phyloP scores from a whole-genome alignment of 2,113 vertebrate species.

The Desmodus rotundus region DNA sequence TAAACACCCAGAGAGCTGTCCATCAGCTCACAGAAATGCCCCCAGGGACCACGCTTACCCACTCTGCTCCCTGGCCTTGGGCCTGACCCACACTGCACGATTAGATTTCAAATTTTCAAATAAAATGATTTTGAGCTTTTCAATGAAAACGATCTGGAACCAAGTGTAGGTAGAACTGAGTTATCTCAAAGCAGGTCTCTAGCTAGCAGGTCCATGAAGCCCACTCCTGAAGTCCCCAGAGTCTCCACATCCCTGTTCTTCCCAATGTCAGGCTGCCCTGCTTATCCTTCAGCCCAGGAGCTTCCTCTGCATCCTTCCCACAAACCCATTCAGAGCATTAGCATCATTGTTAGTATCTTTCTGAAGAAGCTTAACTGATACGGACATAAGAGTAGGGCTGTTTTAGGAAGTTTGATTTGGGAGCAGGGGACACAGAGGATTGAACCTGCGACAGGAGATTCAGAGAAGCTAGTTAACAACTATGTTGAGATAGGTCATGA shows the following conservation, averaged over 20 bases:
- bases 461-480: background rate
- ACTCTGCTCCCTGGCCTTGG: background rate
- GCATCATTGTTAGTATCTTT: background rate
- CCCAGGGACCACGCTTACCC: background rate
- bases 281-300: background rate
- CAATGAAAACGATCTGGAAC: background rate
- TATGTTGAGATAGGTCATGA: background rate
- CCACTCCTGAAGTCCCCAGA: background rate
- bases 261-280: fast-evolving
- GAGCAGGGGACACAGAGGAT: background rate
- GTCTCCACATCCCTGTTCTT: background rate
- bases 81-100: background rate
- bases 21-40: background rate
- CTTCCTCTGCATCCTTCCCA: background rate
- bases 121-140: background rate
- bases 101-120: background rate
- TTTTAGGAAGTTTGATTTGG: background rate
- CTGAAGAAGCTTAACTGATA: background rate
- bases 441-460: background rate
- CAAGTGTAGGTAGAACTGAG: background rate
- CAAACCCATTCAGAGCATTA: background rate
- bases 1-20: background rate
- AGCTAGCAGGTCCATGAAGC: background rate
- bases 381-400: background rate
- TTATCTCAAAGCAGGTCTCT: background rate